Evolutionary conservation across 2,888 invertebrate genomes (phyloP).

Genomic region (Carcina quercana): DNA sequence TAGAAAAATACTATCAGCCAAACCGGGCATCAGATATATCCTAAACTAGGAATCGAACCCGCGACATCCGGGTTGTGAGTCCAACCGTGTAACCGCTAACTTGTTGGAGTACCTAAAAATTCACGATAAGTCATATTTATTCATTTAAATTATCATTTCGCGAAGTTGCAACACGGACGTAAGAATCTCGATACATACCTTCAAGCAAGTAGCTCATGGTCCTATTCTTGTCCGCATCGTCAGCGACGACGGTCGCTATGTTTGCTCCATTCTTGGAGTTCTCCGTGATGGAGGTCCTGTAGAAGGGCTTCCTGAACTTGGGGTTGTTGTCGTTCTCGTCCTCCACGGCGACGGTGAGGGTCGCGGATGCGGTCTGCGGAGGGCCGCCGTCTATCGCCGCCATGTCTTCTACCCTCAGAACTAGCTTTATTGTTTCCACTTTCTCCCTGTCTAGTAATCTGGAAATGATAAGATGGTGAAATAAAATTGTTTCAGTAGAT

Average conservation of each 20-base stretch:
- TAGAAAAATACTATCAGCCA: too few relatives aligned
- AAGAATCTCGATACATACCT: too few relatives aligned
- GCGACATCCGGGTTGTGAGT: too few relatives aligned
- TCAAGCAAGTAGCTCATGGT: constrained; percentile 87
- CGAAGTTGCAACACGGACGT: too few relatives aligned
- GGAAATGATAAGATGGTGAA: constrained; percentile 3
- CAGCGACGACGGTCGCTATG: constrained; percentile 86
- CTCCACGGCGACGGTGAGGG: constrained; percentile 82
- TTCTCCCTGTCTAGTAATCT: constrained; percentile 87
- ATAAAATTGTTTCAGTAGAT: too few relatives aligned
- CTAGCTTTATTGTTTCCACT: constrained; percentile 85
- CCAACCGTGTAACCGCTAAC: too few relatives aligned
- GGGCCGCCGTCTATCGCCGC: constrained; percentile 82
- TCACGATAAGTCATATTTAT: too few relatives aligned
- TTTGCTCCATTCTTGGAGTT: constrained; percentile 90
- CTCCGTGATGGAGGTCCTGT: constrained; percentile 87
- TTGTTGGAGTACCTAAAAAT: too few relatives aligned
- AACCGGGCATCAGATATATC: too few relatives aligned
- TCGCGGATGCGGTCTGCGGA: constrained; percentile 82
- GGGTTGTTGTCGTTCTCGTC: constrained; percentile 96
- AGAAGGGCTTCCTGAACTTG: constrained; percentile 85
- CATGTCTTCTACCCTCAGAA: constrained; percentile 87
- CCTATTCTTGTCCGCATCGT: constrained; percentile 90
- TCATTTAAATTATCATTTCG: too few relatives aligned
- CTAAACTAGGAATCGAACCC: too few relatives aligned